A percentile compares a stretch with the other conserved stretches of the same genome.
These are phyloP conservation scores for Tauraco erythrolophus DNA, from an alignment of 2,113 vertebrate genomes.

Conservation along the genomic window DNA sequence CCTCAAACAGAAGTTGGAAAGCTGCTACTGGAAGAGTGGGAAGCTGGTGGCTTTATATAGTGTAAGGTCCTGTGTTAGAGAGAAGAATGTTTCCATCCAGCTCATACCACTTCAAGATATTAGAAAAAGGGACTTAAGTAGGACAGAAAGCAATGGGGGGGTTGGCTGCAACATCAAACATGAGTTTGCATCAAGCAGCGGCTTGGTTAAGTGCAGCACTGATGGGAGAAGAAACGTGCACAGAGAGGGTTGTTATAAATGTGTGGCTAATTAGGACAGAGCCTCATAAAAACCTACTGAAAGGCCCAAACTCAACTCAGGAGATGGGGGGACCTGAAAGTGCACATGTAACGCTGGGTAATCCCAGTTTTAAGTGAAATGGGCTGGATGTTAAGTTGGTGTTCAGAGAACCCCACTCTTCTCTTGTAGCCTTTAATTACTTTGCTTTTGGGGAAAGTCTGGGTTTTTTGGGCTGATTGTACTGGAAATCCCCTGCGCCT, in stretches of 20 bases:
- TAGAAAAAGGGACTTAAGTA: not conserved
- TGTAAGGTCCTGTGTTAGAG: not conserved
- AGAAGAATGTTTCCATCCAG: not conserved
- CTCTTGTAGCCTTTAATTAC: not conserved
- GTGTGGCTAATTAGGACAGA: not conserved
- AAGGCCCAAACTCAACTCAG: not conserved
- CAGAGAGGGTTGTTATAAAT: not conserved
- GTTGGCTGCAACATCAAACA: not conserved
- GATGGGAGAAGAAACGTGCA: not conserved
- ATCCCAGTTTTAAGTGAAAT: not conserved
- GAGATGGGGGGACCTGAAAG: not conserved
- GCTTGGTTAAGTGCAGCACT: not conserved
- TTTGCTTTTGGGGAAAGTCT: not conserved
- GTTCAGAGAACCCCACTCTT: not conserved
- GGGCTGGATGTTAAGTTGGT: not conserved
- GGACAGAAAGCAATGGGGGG: not conserved
- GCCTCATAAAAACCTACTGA: not conserved
- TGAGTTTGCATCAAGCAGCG: accelerated
- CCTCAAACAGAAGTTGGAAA: not conserved
- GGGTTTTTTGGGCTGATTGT: not conserved
- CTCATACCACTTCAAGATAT: not conserved
- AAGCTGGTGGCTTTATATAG: not conserved
- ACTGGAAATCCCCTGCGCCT: not conserved
- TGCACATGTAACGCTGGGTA: not conserved
- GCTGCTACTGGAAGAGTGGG: not conserved